A percentile compares a stretch with the other conserved stretches of the same genome.
Evolutionary conservation across 2,797 vertebrate species (phyloP).

Genomic region (Atherinosoma microstoma): DNA sequence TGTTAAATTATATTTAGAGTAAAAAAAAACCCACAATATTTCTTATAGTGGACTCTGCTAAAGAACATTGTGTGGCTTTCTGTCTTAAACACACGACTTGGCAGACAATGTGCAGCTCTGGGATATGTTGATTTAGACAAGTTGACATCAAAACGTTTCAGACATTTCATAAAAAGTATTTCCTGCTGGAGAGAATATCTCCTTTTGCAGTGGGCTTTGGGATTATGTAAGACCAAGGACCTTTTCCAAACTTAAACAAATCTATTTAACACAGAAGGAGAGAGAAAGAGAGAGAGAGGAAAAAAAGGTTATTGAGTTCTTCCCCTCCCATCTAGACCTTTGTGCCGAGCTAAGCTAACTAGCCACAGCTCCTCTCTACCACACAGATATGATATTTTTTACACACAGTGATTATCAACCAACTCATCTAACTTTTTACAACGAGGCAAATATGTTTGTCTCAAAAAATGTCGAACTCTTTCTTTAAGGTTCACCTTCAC

Average conservation of each 20-base stretch:
- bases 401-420: neutral
- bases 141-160: neutral
- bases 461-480: slow-evolving; percentile 16
- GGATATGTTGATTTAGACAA: neutral
- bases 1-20: neutral
- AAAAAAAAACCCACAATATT: neutral
- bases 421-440: neutral
- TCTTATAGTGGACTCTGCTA: no score
- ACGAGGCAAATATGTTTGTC: neutral
- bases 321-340: neutral
- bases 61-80: no score
- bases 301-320: neutral
- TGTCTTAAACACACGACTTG: neutral
- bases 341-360: slow-evolving; percentile 17
- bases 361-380: slow-evolving; percentile 1
- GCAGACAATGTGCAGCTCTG: neutral
- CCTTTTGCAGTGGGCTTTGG: neutral
- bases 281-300: neutral
- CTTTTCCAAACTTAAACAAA: neutral
- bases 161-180: neutral
- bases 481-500: slow-evolving; percentile 4
- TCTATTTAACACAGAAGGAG: neutral
- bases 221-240: neutral
- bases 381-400: neutral
- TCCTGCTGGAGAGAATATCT: neutral